A percentile compares a stretch with the other conserved stretches of the same genome.
Evolutionary conservation across 2,797 vertebrate genomes (phyloP).

Genomic region (Aeoliscus strigatus): DNA sequence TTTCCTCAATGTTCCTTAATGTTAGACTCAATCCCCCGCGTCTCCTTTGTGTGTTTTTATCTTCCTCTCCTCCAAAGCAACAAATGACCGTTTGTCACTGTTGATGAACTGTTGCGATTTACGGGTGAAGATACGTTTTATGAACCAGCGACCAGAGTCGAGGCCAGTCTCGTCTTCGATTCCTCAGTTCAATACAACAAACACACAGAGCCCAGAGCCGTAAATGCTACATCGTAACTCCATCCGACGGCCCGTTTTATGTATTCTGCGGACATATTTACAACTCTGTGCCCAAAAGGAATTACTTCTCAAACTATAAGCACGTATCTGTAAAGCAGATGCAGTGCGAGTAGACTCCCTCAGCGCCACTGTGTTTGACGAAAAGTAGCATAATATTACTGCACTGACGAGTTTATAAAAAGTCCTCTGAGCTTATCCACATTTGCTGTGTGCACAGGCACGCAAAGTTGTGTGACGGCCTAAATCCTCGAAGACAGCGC

Average conservation of each 20-base stretch:
- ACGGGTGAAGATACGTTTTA: neutral
- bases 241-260: neutral
- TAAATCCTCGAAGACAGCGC: conserved; percentile 63
- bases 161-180: no score
- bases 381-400: conserved; percentile 29
- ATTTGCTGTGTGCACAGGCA: conserved; percentile 45
- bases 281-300: conserved; percentile 8
- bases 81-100: conserved; percentile 43
- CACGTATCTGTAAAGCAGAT: conserved; percentile 18
- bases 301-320: conserved; percentile 19
- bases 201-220: no score
- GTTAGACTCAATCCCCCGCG: conserved; percentile 80
- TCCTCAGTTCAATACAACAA: no score
- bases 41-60: conserved; percentile 66
- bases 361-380: conserved; percentile 28
- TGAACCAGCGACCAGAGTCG: no score
- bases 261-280: neutral
- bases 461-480: conserved; percentile 62
- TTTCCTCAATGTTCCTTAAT: conserved; percentile 86
- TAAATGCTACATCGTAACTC: no score
- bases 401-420: conserved; percentile 48
- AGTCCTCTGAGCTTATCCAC: conserved; percentile 58
- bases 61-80: conserved; percentile 64
- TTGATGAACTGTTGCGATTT: conserved; percentile 40
- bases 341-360: conserved; percentile 21